These are phyloP conservation scores for Falco rusticolus DNA, from an alignment of 2,797 vertebrate species.

Conservation along the genomic window DNA sequence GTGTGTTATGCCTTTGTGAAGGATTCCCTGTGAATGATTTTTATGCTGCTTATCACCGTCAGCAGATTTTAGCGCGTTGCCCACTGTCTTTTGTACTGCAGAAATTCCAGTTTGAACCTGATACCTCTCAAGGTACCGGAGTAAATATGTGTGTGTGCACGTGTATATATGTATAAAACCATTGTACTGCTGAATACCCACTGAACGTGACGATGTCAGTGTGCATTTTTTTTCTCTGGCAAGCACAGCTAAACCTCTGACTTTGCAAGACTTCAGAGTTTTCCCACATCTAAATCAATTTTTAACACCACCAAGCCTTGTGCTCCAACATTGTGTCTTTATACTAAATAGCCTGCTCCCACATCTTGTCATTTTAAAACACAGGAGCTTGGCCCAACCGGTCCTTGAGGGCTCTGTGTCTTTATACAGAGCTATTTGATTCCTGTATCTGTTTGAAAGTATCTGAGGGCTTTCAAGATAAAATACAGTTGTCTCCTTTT, in stretches of 20 bases:
- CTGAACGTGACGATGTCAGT: neutral
- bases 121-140: neutral
- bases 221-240: neutral
- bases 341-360: neutral
- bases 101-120: neutral
- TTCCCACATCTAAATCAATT: neutral
- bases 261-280: neutral
- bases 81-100: neutral
- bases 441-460: neutral
- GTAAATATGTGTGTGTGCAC: neutral
- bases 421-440: conserved; percentile 4
- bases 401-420: conserved; percentile 9
- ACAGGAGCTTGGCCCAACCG: neutral
- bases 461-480: conserved; percentile 39
- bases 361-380: neutral
- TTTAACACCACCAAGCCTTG: neutral
- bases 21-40: neutral
- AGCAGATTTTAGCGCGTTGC: neutral
- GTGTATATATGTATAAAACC: neutral
- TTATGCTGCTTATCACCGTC: neutral
- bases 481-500: conserved; percentile 22
- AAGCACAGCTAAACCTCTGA: neutral
- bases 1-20: neutral
- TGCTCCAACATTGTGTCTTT: neutral
- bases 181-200: neutral